phyloP scores from a whole-genome alignment of 2,888 invertebrate genomes.

The Hipparchia semele region DNA sequence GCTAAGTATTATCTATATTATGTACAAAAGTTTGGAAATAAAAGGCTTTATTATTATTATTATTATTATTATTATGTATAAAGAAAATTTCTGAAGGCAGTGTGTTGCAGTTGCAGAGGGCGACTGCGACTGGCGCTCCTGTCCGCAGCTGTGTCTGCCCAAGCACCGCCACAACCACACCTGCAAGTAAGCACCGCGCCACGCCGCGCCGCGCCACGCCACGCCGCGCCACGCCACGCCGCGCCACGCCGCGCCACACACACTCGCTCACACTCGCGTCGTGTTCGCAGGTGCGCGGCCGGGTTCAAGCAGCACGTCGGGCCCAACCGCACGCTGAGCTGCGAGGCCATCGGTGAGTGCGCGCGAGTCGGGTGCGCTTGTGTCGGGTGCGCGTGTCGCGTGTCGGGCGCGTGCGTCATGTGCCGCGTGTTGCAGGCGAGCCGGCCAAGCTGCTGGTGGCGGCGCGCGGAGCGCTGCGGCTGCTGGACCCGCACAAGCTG shows the following conservation, averaged over 20 bases:
- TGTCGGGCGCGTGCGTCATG: no score
- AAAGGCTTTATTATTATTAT: no score
- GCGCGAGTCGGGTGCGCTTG: no score
- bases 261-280: no score
- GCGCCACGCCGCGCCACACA: no score
- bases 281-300: constrained; percentile 82
- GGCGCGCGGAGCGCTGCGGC: constrained; percentile 83
- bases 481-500: constrained; percentile 85
- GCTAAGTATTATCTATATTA: no score
- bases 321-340: constrained; percentile 63
- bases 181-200: constrained; percentile 65
- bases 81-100: not conserved
- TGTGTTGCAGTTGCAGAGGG: constrained; percentile 6
- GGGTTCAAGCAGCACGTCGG: constrained; percentile 83
- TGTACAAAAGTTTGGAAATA: no score
- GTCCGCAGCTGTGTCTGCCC: constrained; percentile 90
- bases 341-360: constrained; percentile 78
- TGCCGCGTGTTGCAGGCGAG: constrained; percentile 57
- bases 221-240: not conserved
- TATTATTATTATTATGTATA: no score
- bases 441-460: constrained; percentile 86
- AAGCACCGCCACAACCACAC: constrained; percentile 64
- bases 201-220: not conserved
- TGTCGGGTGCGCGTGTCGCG: no score
- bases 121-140: constrained; percentile 86